A percentile compares a stretch with the other conserved stretches of the same genome.
phyloP scores from a whole-genome alignment of 2,888 invertebrate genomes.

The Acheta domesticus region DNA sequence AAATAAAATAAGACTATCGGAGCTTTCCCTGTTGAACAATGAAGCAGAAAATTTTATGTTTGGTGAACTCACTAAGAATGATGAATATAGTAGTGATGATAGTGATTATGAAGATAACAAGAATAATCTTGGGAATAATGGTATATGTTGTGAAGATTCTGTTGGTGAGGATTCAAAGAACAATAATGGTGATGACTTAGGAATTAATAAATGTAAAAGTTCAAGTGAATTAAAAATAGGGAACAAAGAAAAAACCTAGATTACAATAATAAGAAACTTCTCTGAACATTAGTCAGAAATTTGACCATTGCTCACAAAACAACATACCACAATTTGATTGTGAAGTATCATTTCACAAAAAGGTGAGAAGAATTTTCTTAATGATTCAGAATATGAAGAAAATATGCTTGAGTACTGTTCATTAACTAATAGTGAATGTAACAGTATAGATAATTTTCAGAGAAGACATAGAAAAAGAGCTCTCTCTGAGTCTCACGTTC shows the following conservation, averaged over 20 bases:
- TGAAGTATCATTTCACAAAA: neutral
- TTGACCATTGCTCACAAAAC: neutral
- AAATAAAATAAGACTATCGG: slow-evolving; percentile 44
- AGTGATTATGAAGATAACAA: neutral
- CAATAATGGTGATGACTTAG: neutral
- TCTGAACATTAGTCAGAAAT: neutral
- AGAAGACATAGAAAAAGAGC: slow-evolving; percentile 48
- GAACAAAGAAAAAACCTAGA: neutral
- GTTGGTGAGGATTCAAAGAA: neutral
- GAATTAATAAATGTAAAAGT: neutral
- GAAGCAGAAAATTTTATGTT: slow-evolving; percentile 88
- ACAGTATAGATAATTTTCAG: neutral
- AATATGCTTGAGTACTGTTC: neutral
- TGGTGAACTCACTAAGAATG: slow-evolving; percentile 51
- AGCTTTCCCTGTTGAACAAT: slow-evolving; percentile 71
- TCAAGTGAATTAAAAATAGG: neutral
- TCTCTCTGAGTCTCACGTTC: slow-evolving; percentile 56
- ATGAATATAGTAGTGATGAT: neutral
- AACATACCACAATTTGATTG: neutral
- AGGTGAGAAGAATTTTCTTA: neutral
- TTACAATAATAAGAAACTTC: neutral
- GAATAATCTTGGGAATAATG: too few species aligned
- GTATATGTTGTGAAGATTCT: neutral
- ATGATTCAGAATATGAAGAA: neutral
- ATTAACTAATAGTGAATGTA: neutral